Percentiles rank a stretch among this genome's conserved stretches.
Evolutionary conservation across 2,113 vertebrate species (phyloP).

Genomic region (Raja brachyura): DNA sequence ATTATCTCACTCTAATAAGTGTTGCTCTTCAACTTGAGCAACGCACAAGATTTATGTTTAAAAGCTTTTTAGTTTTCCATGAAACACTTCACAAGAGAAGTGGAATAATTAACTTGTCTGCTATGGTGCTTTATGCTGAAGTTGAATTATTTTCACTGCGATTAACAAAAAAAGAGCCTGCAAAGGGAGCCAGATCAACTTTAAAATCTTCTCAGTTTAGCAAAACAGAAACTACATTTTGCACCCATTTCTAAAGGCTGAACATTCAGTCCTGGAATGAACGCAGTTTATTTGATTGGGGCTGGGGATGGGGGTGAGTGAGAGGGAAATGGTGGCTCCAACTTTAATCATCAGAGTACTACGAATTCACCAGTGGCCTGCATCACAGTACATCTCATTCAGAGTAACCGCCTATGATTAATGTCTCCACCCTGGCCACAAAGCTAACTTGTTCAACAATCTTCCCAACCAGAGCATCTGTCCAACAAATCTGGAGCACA

Average conservation of each 20-base stretch:
- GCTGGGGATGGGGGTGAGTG: neutral
- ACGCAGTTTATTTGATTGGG: neutral
- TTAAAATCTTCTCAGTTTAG: neutral
- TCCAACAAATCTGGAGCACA: neutral
- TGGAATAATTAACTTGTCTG: neutral
- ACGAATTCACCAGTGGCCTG: neutral
- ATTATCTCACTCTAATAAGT: slow-evolving; percentile 21
- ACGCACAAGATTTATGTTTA: slow-evolving; percentile 11
- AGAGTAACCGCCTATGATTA: neutral
- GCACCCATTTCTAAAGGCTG: neutral
- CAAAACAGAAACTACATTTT: neutral
- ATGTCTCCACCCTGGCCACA: neutral
- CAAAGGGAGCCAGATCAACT: neutral
- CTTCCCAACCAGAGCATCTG: neutral
- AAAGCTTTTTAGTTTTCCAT: neutral
- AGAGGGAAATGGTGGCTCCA: neutral
- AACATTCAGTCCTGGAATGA: neutral
- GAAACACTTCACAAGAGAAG: neutral
- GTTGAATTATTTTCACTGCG: neutral
- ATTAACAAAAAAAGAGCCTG: neutral
- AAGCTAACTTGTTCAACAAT: neutral
- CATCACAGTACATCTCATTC: neutral
- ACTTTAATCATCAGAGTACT: neutral
- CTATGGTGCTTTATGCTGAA: too few relatives aligned
- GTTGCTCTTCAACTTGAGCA: neutral